Percentiles rank a stretch among this genome's conserved stretches.
These are phyloP conservation scores for Entelurus aequoreus DNA, from an alignment of 2,113 vertebrate genomes.

Conservation along the genomic window DNA sequence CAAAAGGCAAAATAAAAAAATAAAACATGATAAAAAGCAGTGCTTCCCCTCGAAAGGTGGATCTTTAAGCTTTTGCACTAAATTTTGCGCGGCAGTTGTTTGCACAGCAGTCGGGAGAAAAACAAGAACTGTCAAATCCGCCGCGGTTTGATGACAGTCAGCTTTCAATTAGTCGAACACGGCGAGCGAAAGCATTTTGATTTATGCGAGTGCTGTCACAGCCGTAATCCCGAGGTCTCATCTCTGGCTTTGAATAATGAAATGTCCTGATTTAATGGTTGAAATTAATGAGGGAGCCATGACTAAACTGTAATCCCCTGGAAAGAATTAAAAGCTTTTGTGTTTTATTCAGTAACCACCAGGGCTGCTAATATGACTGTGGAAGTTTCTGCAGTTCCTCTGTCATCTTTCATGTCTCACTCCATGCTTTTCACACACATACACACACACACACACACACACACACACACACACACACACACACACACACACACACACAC, in stretches of 20 bases:
- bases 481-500: conserved; percentile 11
- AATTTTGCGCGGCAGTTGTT: too few relatives aligned
- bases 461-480: conserved; percentile 11
- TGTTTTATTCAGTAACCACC: conserved; percentile 53
- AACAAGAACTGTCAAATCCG: conserved; percentile 8
- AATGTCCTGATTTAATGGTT: conserved; percentile 45
- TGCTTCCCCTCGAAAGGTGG: too few relatives aligned
- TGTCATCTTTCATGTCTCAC: conserved; percentile 15
- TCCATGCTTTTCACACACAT: conserved; percentile 6
- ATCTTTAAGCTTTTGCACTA: too few relatives aligned
- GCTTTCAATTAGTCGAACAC: conserved; percentile 18
- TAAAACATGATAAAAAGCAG: too few relatives aligned
- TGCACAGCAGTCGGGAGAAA: background rate
- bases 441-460: background rate
- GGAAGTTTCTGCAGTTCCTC: conserved; percentile 11
- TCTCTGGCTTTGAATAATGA: conserved; percentile 44
- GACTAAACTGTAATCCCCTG: conserved; percentile 50
- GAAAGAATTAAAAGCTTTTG: conserved; percentile 48
- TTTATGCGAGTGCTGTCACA: conserved; percentile 18
- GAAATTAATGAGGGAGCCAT: conserved; percentile 44
- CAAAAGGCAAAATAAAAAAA: too few relatives aligned
- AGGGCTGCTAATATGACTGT: conserved; percentile 18
- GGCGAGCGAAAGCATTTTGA: conserved; percentile 13
- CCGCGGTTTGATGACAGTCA: conserved; percentile 11
- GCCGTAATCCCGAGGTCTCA: conserved; percentile 24